These are phyloP conservation scores for Conopomorpha cramerella DNA, from an alignment of 1,140 invertebrate species.

Conservation along the genomic window DNA sequence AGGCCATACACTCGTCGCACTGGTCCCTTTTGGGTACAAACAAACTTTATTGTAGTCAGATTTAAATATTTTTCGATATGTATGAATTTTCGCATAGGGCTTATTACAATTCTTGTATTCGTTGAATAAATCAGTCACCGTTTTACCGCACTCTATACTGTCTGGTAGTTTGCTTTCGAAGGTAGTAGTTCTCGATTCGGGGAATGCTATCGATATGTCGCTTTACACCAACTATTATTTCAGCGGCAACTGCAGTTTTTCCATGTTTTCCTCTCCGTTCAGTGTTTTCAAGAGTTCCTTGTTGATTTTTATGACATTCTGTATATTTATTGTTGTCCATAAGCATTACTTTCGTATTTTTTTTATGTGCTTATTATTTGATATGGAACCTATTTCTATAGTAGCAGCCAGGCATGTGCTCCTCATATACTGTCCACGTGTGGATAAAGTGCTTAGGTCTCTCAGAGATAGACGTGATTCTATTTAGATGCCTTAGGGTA, in stretches of 20 bases:
- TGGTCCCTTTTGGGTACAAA: constrained; percentile 28
- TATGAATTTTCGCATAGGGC: constrained; percentile 6
- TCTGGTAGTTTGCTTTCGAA: constrained; percentile 10
- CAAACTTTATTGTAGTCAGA: constrained; percentile 19
- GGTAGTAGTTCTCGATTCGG: constrained; percentile 15
- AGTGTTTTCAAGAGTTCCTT: constrained; percentile 8
- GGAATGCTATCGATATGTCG: constrained; percentile 11
- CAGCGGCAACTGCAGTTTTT: neutral
- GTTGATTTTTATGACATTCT: constrained; percentile 8
- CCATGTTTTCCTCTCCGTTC: neutral
- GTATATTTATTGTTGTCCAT: too few relatives aligned
- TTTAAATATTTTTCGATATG: constrained; percentile 15
- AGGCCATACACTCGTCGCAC: constrained; percentile 20
- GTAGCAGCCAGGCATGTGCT: too few relatives aligned
- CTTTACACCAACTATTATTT: neutral
- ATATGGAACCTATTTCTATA: too few relatives aligned
- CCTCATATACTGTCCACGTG: too few relatives aligned
- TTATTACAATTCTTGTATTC: constrained; percentile 11
- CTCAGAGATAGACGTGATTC: too few relatives aligned
- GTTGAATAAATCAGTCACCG: constrained; percentile 13
- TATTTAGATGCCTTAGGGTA: too few relatives aligned
- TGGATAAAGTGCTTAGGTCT: too few relatives aligned
- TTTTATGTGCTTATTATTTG: too few relatives aligned
- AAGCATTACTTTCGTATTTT: too few relatives aligned
- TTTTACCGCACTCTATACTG: constrained; percentile 17